phyloP scores from a whole-genome alignment of 2,797 vertebrate species.

The Thaleichthys pacificus region DNA sequence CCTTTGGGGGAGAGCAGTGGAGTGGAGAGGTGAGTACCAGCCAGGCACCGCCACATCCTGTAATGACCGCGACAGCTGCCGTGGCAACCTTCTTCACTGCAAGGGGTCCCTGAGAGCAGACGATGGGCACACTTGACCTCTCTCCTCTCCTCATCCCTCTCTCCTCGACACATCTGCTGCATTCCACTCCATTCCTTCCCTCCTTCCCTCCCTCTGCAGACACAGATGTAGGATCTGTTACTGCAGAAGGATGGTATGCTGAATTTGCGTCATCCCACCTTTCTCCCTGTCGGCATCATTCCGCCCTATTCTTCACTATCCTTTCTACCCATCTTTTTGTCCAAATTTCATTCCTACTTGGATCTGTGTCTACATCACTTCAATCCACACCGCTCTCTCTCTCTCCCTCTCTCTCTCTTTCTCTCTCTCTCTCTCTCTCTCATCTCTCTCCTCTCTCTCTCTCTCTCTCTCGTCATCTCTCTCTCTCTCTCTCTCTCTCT shows the following conservation, averaged over 20 bases:
- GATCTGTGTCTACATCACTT: neutral
- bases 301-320: too few species aligned
- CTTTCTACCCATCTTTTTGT: too few species aligned
- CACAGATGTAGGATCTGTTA: too few species aligned
- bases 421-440: too few species aligned
- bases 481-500: too few species aligned
- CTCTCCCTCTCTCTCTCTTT: neutral
- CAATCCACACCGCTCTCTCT: neutral
- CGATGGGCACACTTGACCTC: slow-evolving; percentile 10
- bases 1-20: neutral
- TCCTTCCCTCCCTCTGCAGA: too few species aligned
- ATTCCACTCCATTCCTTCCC: neutral
- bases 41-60: slow-evolving; percentile 49
- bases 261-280: too few species aligned
- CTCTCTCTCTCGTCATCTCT: neutral
- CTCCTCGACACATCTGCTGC: neutral
- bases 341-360: too few species aligned
- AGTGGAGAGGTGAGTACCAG: slow-evolving; percentile 41
- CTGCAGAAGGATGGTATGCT: too few species aligned
- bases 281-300: too few species aligned
- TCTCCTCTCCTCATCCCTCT: neutral
- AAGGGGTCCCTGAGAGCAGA: slow-evolving; percentile 23
- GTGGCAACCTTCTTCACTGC: slow-evolving; percentile 27
- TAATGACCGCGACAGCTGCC: slow-evolving; percentile 63
- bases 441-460: neutral